Conservation (phyloP, 2,888 invertebrate genomes). For the Conchocele bisecta region DNA sequence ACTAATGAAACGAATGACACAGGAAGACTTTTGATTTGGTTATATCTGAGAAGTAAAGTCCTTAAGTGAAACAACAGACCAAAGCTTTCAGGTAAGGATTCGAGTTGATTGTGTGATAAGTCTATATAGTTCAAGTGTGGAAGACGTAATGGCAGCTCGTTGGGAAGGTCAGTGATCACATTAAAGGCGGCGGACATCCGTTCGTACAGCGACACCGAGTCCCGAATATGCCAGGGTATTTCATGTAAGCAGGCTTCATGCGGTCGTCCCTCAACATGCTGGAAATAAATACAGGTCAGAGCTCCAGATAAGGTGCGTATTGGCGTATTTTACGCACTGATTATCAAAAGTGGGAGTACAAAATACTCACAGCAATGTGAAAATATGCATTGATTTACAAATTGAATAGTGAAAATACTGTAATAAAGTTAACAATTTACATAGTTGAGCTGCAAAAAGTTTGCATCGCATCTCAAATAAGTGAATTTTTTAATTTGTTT, state of each 20-base stretch:
- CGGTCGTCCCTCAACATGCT: slow-evolving; percentile 80
- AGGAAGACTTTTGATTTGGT: slow-evolving; percentile 76
- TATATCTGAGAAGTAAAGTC: slow-evolving; percentile 76
- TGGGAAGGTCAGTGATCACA: slow-evolving; percentile 78
- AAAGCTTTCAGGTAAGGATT: slow-evolving; percentile 79
- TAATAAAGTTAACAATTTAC: no score
- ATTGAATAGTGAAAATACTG: no score
- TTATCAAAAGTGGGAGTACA: neutral
- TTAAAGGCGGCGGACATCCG: slow-evolving; percentile 81
- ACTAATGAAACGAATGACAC: slow-evolving; percentile 75
- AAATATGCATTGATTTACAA: neutral
- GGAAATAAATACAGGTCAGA: slow-evolving; percentile 50
- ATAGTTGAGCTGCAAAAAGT: no score
- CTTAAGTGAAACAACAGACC: slow-evolving; percentile 80
- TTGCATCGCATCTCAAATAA: no score
- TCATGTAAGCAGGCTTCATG: slow-evolving; percentile 77
- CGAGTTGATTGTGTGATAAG: slow-evolving; percentile 79
- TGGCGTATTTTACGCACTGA: neutral
- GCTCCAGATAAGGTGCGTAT: neutral
- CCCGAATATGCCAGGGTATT: slow-evolving; percentile 78
- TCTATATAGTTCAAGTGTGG: slow-evolving; percentile 81
- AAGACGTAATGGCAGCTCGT: slow-evolving; percentile 79
- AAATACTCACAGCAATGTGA: neutral
- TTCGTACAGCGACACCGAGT: slow-evolving; percentile 81
- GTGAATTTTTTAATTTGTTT: no score